These are phyloP conservation scores for Chaunax sp. DNA, from an alignment of 2,797 vertebrate species.

Conservation along the genomic window DNA sequence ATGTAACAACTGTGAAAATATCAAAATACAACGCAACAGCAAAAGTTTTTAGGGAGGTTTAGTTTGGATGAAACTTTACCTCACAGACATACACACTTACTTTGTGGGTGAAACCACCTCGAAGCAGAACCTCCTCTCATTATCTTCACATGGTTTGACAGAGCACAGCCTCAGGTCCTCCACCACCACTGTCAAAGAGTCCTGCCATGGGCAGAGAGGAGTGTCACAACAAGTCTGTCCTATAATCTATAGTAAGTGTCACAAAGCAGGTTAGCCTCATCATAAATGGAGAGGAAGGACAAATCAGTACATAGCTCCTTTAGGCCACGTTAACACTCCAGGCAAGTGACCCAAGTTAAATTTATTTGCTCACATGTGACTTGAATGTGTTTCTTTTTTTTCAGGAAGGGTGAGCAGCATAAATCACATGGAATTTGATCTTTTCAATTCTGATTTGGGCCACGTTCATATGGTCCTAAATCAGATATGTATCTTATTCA, in stretches of 20 bases:
- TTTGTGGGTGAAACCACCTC: constrained; percentile 98
- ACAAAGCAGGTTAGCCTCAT: neutral
- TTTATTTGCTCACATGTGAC: too few relatives aligned
- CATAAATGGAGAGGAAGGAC: neutral
- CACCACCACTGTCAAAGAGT: constrained; percentile 94
- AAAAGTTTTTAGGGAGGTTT: neutral
- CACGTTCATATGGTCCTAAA: too few relatives aligned
- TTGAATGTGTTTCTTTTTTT: too few relatives aligned
- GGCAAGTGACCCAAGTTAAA: too few relatives aligned
- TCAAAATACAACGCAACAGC: neutral
- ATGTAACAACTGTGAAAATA: neutral
- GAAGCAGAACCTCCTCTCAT: constrained; percentile 97
- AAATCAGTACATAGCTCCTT: neutral
- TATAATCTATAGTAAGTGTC: neutral
- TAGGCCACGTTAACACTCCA: too few relatives aligned
- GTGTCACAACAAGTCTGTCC: constrained; percentile 6
- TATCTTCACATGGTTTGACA: constrained; percentile 96
- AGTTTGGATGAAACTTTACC: neutral
- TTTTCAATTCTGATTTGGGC: too few relatives aligned
- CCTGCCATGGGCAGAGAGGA: constrained; percentile 77
- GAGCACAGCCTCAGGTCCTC: constrained; percentile 95
- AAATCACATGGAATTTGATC: too few relatives aligned
- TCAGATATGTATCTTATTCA: too few relatives aligned
- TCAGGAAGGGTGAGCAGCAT: too few relatives aligned
- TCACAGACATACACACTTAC: constrained; percentile 79